A percentile compares a stretch with the other conserved stretches of the same genome.
Evolutionary conservation across 2,113 vertebrate species (phyloP).

Genomic region (human): DNA sequence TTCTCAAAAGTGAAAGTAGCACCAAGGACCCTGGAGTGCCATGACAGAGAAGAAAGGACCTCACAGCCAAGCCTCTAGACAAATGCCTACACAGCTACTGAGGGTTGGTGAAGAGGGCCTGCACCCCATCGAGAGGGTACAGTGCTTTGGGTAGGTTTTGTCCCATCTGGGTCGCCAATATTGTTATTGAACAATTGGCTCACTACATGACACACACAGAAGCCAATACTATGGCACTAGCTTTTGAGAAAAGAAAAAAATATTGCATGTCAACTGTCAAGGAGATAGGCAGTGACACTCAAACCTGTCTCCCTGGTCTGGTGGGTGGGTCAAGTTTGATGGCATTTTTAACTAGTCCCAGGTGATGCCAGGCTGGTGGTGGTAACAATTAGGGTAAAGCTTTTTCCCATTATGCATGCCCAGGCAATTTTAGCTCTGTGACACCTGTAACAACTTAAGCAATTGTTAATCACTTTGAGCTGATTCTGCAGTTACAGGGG

Average conservation of each 20-base stretch:
- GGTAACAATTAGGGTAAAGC: not conserved
- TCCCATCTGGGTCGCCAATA: not conserved
- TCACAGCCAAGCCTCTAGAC: not conserved
- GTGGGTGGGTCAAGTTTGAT: not conserved
- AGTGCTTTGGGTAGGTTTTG: not conserved
- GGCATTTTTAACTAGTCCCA: not conserved
- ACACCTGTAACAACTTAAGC: not conserved
- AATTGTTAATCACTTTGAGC: not conserved
- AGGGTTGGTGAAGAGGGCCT: not conserved
- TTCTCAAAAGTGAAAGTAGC: not conserved
- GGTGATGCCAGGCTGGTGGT: not conserved
- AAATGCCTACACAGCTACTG: not conserved
- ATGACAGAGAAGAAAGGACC: not conserved
- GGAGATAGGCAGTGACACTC: not conserved
- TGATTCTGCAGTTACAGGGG: not conserved
- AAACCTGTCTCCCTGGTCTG: not conserved
- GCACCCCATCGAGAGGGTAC: fast-evolving
- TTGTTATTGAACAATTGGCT: not conserved
- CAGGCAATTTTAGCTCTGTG: not conserved
- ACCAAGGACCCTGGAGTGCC: not conserved
- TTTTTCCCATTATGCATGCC: not conserved
- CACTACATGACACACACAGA: not conserved
- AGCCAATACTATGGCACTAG: not conserved
- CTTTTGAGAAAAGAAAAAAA: not conserved
- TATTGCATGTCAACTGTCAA: not conserved